Percentiles rank a stretch among this genome's conserved stretches.
Conservation (phyloP, 2,113 vertebrate species). For the Panthera leo region DNA sequence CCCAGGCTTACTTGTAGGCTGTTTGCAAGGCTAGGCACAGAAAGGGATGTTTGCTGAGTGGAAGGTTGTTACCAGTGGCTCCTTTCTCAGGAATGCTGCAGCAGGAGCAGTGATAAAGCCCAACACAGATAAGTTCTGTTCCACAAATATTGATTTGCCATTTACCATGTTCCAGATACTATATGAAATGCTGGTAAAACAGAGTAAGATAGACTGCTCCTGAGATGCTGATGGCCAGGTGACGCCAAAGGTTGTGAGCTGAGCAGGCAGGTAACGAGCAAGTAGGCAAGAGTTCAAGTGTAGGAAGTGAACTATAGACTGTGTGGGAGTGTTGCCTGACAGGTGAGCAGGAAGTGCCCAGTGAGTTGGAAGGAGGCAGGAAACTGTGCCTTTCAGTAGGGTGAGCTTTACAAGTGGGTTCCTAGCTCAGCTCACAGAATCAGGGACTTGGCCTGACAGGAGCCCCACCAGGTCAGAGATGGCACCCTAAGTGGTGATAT, state of each 20-base stretch:
- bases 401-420: too few relatives aligned
- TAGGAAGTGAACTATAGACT: neutral
- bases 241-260: neutral
- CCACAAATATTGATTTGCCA: neutral
- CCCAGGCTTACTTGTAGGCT: neutral
- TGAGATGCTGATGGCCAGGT: neutral
- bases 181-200: neutral
- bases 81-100: neutral
- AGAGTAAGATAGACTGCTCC: neutral
- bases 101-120: neutral
- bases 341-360: neutral
- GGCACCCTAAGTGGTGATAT: neutral
- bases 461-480: neutral
- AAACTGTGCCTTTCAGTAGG: neutral
- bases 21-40: neutral
- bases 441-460: neutral
- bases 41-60: neutral
- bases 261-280: neutral
- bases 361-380: rapidly evolving
- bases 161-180: neutral
- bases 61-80: neutral
- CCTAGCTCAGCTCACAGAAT: neutral
- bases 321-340: neutral
- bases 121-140: neutral
- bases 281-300: neutral